phyloP scores from a whole-genome alignment of 2,113 vertebrate genomes.

The Pedetes capensis region DNA sequence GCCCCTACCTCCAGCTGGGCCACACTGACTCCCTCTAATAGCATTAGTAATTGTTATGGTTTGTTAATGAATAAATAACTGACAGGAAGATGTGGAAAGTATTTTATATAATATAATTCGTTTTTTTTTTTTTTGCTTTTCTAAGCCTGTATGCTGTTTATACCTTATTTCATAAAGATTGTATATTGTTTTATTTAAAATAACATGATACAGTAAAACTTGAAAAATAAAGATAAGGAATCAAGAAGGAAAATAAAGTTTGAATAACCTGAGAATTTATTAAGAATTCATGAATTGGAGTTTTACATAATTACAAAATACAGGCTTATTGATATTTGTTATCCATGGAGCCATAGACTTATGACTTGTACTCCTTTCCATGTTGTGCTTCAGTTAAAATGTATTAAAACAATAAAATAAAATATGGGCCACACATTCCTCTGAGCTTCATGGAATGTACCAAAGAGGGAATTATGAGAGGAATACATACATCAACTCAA shows the following conservation, averaged over 20 bases:
- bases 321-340: too few species aligned
- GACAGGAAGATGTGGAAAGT: neutral
- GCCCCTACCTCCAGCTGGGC: neutral
- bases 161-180: neutral
- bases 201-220: neutral
- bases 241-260: neutral
- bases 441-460: neutral
- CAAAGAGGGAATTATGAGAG: neutral
- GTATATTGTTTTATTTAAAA: slow-evolving; percentile 21
- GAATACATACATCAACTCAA: neutral
- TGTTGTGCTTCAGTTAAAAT: too few species aligned
- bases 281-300: neutral
- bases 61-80: neutral
- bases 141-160: neutral
- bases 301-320: neutral
- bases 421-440: neutral
- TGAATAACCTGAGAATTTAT: neutral
- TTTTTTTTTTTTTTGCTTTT: neutral
- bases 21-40: neutral
- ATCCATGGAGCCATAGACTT: too few species aligned
- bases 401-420: too few species aligned
- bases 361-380: too few species aligned
- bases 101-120: neutral
- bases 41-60: neutral
- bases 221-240: neutral